Evolutionary conservation across 2,888 invertebrate species (phyloP), one percentile per base, ranked within the genome.

Genomic region (Argyresthia albistria): DNA sequence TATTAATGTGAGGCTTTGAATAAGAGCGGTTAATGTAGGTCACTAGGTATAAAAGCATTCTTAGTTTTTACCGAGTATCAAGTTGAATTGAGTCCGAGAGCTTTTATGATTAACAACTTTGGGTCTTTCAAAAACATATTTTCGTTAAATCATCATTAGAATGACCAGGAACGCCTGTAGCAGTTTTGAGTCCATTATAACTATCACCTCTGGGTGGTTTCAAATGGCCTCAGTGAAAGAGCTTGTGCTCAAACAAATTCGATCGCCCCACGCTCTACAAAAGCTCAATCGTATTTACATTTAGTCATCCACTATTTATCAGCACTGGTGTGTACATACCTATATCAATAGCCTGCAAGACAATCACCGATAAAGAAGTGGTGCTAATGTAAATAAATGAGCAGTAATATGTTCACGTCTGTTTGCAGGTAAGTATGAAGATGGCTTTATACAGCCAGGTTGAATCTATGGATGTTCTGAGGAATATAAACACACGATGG

Each of bases 311-410:
- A 66, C 67, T 65, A 82, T 84, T 71, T 69, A 83, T 84, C 84
- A 83, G 12, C 37, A 69, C 59, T 65, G 65, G 66, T 67, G 64
- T 68, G 46, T n/a, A 61, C 25, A 25, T 25, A 25, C 25, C 2
- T 64, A 63, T 73, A 66, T 80, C 73, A 76, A 77, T 73, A 75
- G 69, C 61, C 62, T 65, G 67, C 75, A 65, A 77, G 77, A 80
- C 81, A 80, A 84, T 80, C 75, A 67, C 80, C 76, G 78, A 80
- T 83, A 82, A 77, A 83, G 86, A 86, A 86, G 82, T 76, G 80
- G 69, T 77, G 67, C 79, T 86, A 86, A 86, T 87, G 80, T 86
- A 84, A 86, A 86, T 84, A 87, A 86, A 86, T 87, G 76, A 72
- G 67, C 70, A 73, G 67, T 77, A 66, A 87, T 87, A 78, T 80